Evolutionary conservation across 2,888 invertebrate species (phyloP), one percentile per base, ranked within the genome.

Genomic region (Hydriomena furcata): DNA sequence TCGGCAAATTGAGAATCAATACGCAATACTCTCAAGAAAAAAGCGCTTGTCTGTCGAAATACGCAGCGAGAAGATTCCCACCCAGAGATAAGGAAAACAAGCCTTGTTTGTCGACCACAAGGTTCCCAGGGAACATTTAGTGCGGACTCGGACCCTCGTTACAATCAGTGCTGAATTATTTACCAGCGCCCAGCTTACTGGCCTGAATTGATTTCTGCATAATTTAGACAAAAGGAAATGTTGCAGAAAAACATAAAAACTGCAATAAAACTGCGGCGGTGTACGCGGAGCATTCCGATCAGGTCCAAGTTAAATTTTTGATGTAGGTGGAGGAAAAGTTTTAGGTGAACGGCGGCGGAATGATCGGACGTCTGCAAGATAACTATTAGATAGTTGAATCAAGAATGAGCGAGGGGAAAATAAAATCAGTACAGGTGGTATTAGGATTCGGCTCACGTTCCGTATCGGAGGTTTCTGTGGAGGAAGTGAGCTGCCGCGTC

Each of bases 161-260:
- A 84, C 86, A 85, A 82, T 86, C 81, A 81, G 72, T 76, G 71
- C 77, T 83, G 85, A 89, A 89, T 87, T 84, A 87, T 88, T 88
- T 84, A 87, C 79, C 73, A 76, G 68, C 65, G 72, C 70, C 77
- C 76, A 74, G 82, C 79, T 77, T 77, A 79, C 79, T 72, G 76
- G 72, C 64, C 76, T 72, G 82, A 83, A 86, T 85, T 83, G 85
- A 84, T 87, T 83, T 86, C 72, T 87, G 84, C 84, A 88, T 88
- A 88, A 86, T 87, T 87, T 80, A 85, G 64, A 72, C 68, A 71
- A 74, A 75, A 75, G 71, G 68, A 76, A 76, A 75, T 68, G 69
- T 73, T 72, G 72, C 64, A 70, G 66, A 61, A 56, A 65, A 66
- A 71, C 73, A 68, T 79, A 80, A 80, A 81, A 73, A 71, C 63